phyloP scores from a whole-genome alignment of 2,888 invertebrate genomes.

The Frankliniella intonsa region DNA sequence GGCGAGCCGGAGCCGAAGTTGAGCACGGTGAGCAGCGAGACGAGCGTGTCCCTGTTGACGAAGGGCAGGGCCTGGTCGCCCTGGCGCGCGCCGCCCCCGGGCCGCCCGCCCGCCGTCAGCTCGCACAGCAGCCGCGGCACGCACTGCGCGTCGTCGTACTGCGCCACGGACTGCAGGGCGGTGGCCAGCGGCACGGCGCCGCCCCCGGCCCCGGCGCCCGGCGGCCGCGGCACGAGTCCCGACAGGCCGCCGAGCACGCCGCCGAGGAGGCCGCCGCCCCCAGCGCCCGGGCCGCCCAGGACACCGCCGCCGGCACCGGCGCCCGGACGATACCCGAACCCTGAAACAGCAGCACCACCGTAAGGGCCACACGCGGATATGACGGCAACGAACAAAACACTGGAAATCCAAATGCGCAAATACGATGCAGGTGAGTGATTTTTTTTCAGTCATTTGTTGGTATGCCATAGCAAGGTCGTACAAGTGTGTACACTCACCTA shows the following conservation, averaged over 20 bases:
- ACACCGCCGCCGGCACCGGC: neutral
- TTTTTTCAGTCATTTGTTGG: too few relatives aligned
- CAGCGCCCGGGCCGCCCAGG: neutral
- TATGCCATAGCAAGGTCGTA: too few relatives aligned
- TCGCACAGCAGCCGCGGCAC: slow-evolving; percentile 76
- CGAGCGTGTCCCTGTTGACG: slow-evolving; percentile 47
- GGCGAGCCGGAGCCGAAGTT: slow-evolving; percentile 57
- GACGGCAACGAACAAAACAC: too few relatives aligned
- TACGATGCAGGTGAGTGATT: too few relatives aligned
- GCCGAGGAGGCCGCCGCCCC: neutral
- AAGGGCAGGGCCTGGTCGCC: slow-evolving; percentile 39
- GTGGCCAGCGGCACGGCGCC: slow-evolving; percentile 44
- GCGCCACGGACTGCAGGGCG: slow-evolving; percentile 58
- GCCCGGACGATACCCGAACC: neutral
- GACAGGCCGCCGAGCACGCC: slow-evolving; percentile 30
- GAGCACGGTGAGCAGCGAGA: slow-evolving; percentile 58
- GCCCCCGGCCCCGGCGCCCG: slow-evolving; percentile 29
- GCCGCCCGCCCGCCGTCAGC: slow-evolving; percentile 57
- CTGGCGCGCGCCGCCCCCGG: slow-evolving; percentile 43
- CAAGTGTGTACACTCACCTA: too few relatives aligned
- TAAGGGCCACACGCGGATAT: neutral
- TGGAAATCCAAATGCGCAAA: too few relatives aligned
- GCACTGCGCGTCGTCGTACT: slow-evolving; percentile 73
- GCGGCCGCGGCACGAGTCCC: slow-evolving; percentile 26
- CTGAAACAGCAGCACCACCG: neutral